These are phyloP conservation scores for Adelphocoris suturalis DNA, from an alignment of 2,888 invertebrate species.

Conservation along the genomic window DNA sequence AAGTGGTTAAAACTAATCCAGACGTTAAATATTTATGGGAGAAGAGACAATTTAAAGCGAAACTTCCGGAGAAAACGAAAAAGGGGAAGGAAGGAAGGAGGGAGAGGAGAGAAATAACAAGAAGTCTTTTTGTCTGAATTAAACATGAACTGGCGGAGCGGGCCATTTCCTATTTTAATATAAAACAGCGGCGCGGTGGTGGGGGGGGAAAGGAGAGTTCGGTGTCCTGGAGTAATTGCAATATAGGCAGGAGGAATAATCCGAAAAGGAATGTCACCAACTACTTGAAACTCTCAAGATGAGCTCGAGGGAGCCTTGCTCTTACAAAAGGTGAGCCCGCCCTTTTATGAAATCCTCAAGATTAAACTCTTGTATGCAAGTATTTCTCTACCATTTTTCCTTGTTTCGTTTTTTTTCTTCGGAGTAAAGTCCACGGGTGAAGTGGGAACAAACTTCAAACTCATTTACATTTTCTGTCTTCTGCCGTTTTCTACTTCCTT, in stretches of 20 bases:
- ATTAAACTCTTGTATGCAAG: conserved; percentile 71
- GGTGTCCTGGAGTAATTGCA: conserved; percentile 63
- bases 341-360: conserved; percentile 70
- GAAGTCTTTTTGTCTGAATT: conserved; percentile 63
- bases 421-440: conserved; percentile 7
- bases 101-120: conserved; percentile 55
- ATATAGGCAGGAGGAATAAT: conserved; percentile 68
- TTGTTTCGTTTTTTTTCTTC: conserved; percentile 33
- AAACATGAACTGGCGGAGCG: conserved; percentile 60
- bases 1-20: conserved; percentile 39
- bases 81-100: neutral
- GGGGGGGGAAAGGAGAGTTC: neutral
- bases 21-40: conserved; percentile 52
- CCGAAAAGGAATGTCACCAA: conserved; percentile 68
- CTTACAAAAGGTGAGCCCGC: conserved; percentile 62
- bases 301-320: conserved; percentile 42
- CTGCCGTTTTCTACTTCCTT: neutral
- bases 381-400: conserved; percentile 59
- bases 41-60: conserved; percentile 43
- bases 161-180: conserved; percentile 69
- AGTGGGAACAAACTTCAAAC: conserved; percentile 65
- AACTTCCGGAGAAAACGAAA: neutral
- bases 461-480: conserved; percentile 52
- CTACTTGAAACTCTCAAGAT: conserved; percentile 70
- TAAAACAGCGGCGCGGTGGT: conserved; percentile 59